Evolutionary conservation across 2,888 invertebrate species (phyloP), one percentile per base, ranked within the genome.

Genomic region (Leptopilina syphax): DNA sequence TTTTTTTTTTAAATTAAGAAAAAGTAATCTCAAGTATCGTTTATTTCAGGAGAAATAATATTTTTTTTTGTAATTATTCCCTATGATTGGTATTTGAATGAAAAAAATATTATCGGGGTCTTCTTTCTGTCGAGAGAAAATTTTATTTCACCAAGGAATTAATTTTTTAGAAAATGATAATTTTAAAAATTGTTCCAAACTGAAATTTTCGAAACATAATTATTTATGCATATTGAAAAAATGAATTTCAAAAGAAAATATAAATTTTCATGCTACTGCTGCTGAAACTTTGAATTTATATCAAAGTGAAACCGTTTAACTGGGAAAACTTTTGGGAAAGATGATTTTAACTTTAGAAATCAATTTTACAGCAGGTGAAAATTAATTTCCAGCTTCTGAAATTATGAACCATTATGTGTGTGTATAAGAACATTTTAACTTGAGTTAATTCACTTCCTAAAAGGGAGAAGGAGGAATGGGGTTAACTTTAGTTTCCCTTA

Each of bases 261-360:
- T 34, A 34, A 34, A 34, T 34, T 34, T 34, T 1, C 34, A 34
- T 34, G 34, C 34, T 34, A 34, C 18, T 18, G 18, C 12, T 67
- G 6, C 47, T 9, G 67, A 7, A n/a, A 7, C 8, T 9, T 18
- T 67, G 18, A 67, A 47, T 67, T 67, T 47, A n/a, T 47, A 8
- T 47, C 67, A 67, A 67, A 67, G 44, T 41, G 18, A n/a, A 18
- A 44, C 1, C 44, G 44, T 67, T 67, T 47, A 44, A 67, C 10
- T 67, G 13, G 5, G 9, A 34, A 9, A 47, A 67, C 67, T 67
- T 18, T 9, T 44, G n/a, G 10, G 44, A 67, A 44, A 67, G 66
- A 66, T 66, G 66, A 66, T 44, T 66, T 66, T 41, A 66, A 66
- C 66, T 66, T 66, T 66, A 7, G 13, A 66, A 66, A 67, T 44